Percentiles rank a stretch among this genome's conserved stretches.
phyloP scores from a whole-genome alignment of 2,888 invertebrate species.

The Pardosa pseudoannulata region DNA sequence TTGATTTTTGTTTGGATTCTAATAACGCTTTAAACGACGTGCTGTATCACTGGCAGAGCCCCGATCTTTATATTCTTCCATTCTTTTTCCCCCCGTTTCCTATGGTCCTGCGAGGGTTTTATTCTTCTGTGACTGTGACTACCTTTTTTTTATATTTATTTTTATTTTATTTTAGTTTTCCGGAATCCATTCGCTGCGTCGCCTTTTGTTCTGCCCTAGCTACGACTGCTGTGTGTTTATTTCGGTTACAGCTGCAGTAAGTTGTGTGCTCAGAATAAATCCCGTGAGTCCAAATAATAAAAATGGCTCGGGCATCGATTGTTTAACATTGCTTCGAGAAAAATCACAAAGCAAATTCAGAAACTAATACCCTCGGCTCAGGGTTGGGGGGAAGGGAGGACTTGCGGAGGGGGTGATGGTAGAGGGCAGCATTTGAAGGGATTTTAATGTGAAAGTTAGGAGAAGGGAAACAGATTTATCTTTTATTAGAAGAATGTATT shows the following conservation, averaged over 20 bases:
- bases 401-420: no score
- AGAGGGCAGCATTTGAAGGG: no score
- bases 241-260: constrained; percentile 12
- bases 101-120: constrained; percentile 12
- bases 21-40: constrained; percentile 65
- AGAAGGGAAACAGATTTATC: no score
- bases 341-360: neutral
- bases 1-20: constrained; percentile 64
- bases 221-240: neutral
- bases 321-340: neutral
- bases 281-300: constrained; percentile 8
- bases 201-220: neutral
- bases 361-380: neutral
- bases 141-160: no score
- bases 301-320: neutral
- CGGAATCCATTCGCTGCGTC: neutral
- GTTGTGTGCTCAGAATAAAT: constrained; percentile 12
- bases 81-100: neutral
- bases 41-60: constrained; percentile 32
- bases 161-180: neutral
- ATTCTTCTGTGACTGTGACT: no score
- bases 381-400: neutral
- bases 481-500: no score
- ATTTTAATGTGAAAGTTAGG: no score
- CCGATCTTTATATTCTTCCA: neutral